These are phyloP conservation scores for Mobula birostris DNA, from an alignment of 2,113 vertebrate genomes.

Conservation along the genomic window DNA sequence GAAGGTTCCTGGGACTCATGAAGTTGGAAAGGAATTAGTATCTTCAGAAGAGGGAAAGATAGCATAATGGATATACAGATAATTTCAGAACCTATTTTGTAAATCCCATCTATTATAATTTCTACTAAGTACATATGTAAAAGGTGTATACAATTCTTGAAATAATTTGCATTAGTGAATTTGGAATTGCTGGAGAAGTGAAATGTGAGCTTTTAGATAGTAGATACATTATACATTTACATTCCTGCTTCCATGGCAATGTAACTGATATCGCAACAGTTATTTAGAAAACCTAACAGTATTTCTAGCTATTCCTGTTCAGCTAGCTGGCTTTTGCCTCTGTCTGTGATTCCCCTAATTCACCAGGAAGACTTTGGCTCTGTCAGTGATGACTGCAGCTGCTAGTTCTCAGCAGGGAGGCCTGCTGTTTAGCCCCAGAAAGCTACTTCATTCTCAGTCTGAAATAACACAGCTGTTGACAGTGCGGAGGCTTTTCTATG, in stretches of 20 bases:
- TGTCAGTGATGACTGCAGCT: constrained; percentile 8
- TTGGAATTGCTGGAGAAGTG: background rate
- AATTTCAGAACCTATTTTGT: no score
- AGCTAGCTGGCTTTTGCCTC: constrained; percentile 6
- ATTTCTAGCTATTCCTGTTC: constrained; percentile 16
- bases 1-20: background rate
- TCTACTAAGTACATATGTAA: background rate
- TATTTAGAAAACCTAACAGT: background rate
- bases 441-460: constrained; percentile 18
- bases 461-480: constrained; percentile 35
- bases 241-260: background rate
- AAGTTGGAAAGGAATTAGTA: background rate
- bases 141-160: background rate
- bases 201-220: background rate
- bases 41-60: background rate
- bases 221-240: background rate
- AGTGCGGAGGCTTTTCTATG: constrained; percentile 14
- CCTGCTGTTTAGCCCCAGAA: background rate
- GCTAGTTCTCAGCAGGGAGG: constrained; percentile 23
- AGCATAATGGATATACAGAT: background rate
- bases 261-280: background rate
- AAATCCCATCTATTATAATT: background rate
- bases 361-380: constrained; percentile 3
- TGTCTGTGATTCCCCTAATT: background rate
- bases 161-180: background rate